These are phyloP conservation scores for Pelochelys cantorii DNA, from an alignment of 2,797 vertebrate species.

Conservation along the genomic window DNA sequence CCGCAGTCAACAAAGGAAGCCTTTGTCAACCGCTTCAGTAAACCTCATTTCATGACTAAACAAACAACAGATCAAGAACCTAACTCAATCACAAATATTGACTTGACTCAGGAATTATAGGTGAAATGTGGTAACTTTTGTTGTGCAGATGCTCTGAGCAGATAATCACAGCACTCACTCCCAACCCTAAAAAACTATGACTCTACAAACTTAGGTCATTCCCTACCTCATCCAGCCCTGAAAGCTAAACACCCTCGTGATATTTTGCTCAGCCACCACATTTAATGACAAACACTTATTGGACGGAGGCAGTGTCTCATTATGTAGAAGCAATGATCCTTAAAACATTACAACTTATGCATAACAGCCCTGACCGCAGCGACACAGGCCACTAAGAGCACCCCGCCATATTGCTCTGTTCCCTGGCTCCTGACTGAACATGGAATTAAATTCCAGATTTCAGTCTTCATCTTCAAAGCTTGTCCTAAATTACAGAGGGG, in stretches of 20 bases:
- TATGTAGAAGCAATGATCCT: too few species aligned
- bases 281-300: not conserved
- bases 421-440: not conserved
- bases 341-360: not conserved
- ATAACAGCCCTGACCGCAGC: not conserved
- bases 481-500: not conserved
- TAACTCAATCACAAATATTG: conserved; percentile 1
- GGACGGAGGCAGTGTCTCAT: not conserved
- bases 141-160: not conserved
- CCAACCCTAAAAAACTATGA: conserved; percentile 18
- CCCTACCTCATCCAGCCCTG: not conserved
- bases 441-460: not conserved
- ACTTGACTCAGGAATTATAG: not conserved
- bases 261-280: not conserved
- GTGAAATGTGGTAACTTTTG: too few species aligned
- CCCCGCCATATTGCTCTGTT: not conserved
- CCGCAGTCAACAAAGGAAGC: too few species aligned
- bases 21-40: too few species aligned
- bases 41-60: too few species aligned
- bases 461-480: not conserved
- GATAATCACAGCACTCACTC: not conserved
- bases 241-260: not conserved
- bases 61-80: not conserved
- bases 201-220: conserved; percentile 26
- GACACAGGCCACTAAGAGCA: not conserved